A percentile compares a stretch with the other conserved stretches of the same genome.
Evolutionary conservation across 2,113 vertebrate species (phyloP).

Genomic region (Microcebus lehilahytsara): DNA sequence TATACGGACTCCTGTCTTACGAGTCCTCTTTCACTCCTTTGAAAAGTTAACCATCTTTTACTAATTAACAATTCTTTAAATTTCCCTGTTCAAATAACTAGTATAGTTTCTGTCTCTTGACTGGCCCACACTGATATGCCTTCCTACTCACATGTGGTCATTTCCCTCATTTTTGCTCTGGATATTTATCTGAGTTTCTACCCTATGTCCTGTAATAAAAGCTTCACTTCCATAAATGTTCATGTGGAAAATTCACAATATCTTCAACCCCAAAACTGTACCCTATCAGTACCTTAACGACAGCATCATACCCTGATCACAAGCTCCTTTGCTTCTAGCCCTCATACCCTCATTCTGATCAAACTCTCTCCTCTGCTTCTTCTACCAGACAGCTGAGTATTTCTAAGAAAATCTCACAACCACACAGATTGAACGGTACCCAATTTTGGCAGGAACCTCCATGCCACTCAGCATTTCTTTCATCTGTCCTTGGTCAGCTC

Average conservation of each 20-base stretch:
- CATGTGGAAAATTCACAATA: neutral
- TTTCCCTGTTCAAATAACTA: conserved; percentile 4
- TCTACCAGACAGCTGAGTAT: neutral
- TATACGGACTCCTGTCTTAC: neutral
- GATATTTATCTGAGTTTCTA: neutral
- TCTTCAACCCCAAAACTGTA: neutral
- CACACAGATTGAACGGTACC: neutral
- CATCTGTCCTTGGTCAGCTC: neutral
- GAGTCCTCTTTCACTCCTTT: neutral
- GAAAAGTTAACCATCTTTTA: conserved; percentile 6
- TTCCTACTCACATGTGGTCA: neutral
- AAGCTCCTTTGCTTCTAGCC: neutral
- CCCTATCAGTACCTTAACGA: neutral
- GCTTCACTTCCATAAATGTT: neutral
- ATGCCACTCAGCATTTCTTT: neutral
- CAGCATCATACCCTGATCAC: neutral
- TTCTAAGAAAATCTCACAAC: neutral
- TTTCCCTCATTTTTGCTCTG: conserved; percentile 2
- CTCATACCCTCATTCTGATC: neutral
- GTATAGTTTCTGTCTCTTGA: neutral
- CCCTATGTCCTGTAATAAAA: neutral
- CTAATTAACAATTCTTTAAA: neutral
- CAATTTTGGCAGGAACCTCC: neutral
- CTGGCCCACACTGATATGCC: neutral
- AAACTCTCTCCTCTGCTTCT: neutral